A percentile compares a stretch with the other conserved stretches of the same genome.
These are phyloP conservation scores for Margarornis squamiger DNA, from an alignment of 2,797 vertebrate genomes.

Conservation along the genomic window DNA sequence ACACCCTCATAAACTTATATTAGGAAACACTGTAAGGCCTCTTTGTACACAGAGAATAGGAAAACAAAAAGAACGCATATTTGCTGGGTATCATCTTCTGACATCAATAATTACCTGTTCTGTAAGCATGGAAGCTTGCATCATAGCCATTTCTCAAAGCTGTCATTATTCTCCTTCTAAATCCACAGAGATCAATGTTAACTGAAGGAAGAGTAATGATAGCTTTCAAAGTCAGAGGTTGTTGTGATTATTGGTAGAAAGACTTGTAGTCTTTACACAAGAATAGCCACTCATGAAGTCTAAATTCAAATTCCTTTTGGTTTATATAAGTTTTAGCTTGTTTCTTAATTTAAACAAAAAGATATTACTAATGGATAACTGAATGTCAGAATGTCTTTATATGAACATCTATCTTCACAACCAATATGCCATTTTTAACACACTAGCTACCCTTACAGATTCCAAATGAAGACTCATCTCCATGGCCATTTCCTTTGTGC, in stretches of 20 bases:
- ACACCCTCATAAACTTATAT: background rate
- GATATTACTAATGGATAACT: background rate
- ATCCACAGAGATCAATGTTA: background rate
- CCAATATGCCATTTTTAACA: background rate
- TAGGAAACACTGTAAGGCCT: background rate
- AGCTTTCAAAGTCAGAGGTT: background rate
- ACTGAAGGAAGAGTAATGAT: background rate
- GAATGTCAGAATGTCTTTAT: background rate
- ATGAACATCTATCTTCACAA: background rate
- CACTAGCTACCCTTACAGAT: background rate
- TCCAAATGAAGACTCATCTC: background rate
- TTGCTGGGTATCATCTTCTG: background rate
- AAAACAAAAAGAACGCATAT: fast-evolving
- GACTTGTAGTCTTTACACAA: background rate
- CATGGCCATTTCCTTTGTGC: background rate
- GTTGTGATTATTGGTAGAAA: background rate
- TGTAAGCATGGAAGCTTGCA: background rate
- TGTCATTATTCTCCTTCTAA: background rate
- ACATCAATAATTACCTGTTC: background rate
- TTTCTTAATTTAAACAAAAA: background rate
- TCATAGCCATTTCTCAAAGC: background rate
- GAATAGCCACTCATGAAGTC: background rate
- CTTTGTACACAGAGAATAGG: background rate
- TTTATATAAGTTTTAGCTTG: background rate
- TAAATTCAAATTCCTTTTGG: background rate